Conservation (phyloP, 2,888 invertebrate genomes). For the Lampropteryx suffumata region DNA sequence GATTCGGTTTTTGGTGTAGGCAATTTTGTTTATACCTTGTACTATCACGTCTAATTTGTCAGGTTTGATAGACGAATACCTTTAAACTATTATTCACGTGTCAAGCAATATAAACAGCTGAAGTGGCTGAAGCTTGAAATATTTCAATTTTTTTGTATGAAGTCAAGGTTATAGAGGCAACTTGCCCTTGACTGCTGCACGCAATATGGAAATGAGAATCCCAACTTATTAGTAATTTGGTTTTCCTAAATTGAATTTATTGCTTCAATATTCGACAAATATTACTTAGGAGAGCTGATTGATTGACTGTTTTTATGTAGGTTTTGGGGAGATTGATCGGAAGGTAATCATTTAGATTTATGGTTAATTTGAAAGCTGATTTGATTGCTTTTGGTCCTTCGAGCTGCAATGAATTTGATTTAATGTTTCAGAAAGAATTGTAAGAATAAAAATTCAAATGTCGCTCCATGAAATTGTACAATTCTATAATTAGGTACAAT, state of each 20-base stretch:
- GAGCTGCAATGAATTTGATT: not conserved
- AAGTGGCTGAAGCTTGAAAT: conserved; percentile 7
- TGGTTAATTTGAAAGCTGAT: not conserved
- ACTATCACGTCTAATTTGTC: not conserved
- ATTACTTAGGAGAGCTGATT: conserved; percentile 1
- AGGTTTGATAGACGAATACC: not conserved
- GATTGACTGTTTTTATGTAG: not conserved
- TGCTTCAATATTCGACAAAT: conserved; percentile 6
- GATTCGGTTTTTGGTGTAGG: not conserved
- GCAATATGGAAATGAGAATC: conserved; percentile 41
- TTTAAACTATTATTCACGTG: conserved; percentile 3
- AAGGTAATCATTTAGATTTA: conserved; percentile 2
- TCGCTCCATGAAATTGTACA: not conserved
- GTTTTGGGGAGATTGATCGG: conserved; percentile 1
- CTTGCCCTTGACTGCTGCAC: conserved; percentile 41
- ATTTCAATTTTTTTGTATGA: conserved; percentile 36
- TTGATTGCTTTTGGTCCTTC: not conserved
- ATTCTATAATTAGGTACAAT: not conserved
- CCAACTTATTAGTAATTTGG: conserved; percentile 26
- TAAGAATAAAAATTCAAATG: not conserved
- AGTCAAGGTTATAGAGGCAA: conserved; percentile 38
- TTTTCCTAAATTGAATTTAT: no score
- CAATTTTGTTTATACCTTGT: not conserved
- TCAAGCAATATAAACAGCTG: conserved; percentile 2
- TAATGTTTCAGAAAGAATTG: no score